These are phyloP conservation scores for Epizoanthus illoricatus DNA, from an alignment of 92 coral and sea anemone genomes.

Conservation along the genomic window DNA sequence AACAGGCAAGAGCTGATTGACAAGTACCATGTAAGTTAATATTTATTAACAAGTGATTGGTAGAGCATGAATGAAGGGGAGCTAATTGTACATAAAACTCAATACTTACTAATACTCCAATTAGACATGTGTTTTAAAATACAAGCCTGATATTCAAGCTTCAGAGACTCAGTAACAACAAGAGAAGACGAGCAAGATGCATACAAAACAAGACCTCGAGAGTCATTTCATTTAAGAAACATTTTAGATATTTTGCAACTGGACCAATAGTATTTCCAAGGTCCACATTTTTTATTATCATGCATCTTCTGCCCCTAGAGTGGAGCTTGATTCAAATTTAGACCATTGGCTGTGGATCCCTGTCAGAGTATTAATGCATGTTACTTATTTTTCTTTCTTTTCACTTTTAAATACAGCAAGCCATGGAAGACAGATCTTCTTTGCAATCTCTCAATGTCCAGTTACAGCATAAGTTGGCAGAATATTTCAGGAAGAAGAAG, in stretches of 20 bases:
- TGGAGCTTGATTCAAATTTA: too few relatives aligned
- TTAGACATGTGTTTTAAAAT: too few relatives aligned
- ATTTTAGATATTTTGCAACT: too few relatives aligned
- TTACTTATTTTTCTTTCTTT: background rate
- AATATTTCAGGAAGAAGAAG: slow-evolving; percentile 96
- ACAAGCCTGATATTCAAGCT: too few relatives aligned
- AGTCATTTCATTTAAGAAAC: too few relatives aligned
- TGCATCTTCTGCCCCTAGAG: too few relatives aligned
- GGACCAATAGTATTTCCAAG: too few relatives aligned
- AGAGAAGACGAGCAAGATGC: too few relatives aligned
- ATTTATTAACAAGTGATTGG: background rate
- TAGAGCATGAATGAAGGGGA: background rate
- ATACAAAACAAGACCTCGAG: too few relatives aligned
- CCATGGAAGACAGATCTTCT: slow-evolving; percentile 86
- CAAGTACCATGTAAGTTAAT: slow-evolving; percentile 80
- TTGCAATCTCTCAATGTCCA: slow-evolving; percentile 91
- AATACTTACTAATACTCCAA: background rate
- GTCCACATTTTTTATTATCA: too few relatives aligned
- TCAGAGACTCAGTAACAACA: too few relatives aligned
- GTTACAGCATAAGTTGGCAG: slow-evolving; percentile 94
- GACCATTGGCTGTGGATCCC: too few relatives aligned
- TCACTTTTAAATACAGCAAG: slow-evolving; percentile 66
- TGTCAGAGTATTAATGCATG: background rate
- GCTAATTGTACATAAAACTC: background rate
- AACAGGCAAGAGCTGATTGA: slow-evolving; percentile 93